Conservation (phyloP, 2,888 invertebrate genomes). For the Salticus scenicus region DNA sequence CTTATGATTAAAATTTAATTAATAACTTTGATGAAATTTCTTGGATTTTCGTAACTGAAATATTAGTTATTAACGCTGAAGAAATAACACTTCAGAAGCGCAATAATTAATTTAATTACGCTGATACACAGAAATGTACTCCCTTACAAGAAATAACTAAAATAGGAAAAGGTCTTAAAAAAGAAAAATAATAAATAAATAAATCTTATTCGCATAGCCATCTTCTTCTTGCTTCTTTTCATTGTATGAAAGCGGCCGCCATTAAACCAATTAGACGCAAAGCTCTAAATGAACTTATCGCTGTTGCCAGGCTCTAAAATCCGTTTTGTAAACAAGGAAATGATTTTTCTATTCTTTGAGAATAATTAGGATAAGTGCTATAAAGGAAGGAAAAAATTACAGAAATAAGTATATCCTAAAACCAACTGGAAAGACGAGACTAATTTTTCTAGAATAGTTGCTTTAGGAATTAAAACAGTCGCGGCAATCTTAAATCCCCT, state of each 20-base stretch:
- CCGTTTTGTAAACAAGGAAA: conserved; percentile 57
- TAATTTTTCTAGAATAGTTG: conserved; percentile 44
- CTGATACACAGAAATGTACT: conserved; percentile 45
- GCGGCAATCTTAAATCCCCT: conserved; percentile 51
- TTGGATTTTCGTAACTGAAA: conserved; percentile 25
- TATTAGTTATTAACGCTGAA: conserved; percentile 57
- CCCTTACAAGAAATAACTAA: conserved; percentile 20
- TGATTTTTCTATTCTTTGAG: conserved; percentile 56
- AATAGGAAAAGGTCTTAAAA: conserved; percentile 16
- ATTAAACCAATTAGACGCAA: conserved; percentile 66
- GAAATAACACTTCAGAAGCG: conserved; percentile 38
- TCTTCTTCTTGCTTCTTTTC: conserved; percentile 50
- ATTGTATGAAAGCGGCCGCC: conserved; percentile 31
- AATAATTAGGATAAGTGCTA: conserved; percentile 67
- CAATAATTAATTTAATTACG: conserved; percentile 67
- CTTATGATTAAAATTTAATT: conserved; percentile 25
- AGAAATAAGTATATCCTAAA: conserved; percentile 33
- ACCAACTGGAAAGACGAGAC: conserved; percentile 54
- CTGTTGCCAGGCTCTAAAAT: conserved; percentile 54
- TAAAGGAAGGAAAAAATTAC: conserved; percentile 26
- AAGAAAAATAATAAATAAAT: too few relatives aligned
- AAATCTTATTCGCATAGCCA: conserved; percentile 29
- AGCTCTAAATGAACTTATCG: conserved; percentile 66
- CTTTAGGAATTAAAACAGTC: conserved; percentile 64
- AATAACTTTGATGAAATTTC: conserved; percentile 37